Percentiles rank a stretch among this genome's conserved stretches.
phyloP scores from a whole-genome alignment of 1,140 invertebrate genomes.

The Dermatophagoides farinae region DNA sequence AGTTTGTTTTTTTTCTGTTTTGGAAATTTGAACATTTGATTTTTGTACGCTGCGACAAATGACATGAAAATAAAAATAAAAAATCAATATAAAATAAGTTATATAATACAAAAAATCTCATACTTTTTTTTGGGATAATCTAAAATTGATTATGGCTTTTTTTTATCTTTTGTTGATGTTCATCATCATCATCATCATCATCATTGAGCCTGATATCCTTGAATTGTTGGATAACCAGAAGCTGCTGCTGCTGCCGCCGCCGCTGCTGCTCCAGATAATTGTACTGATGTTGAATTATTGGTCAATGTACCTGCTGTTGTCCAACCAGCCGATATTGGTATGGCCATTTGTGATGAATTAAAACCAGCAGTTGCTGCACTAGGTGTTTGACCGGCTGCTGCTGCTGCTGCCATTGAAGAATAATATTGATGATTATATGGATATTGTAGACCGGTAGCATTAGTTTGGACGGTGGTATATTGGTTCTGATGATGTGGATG shows the following conservation, averaged over 20 bases:
- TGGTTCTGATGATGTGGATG: too few species aligned
- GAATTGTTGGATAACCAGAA: neutral
- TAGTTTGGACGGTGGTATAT: too few species aligned
- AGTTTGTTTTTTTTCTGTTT: too few species aligned
- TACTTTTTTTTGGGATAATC: neutral
- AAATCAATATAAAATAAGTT: too few species aligned
- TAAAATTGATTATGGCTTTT: neutral
- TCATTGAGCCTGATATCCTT: constrained; percentile 4
- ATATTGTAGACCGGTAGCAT: neutral
- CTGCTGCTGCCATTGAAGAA: neutral
- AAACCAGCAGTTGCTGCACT: neutral
- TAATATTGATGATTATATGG: neutral
- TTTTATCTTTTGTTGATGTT: neutral
- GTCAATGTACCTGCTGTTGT: neutral
- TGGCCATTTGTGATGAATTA: neutral
- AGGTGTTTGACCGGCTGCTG: neutral
- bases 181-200: neutral
- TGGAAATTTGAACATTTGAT: too few species aligned
- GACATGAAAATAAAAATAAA: too few species aligned
- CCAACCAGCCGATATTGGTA: neutral
- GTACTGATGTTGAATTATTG: too few species aligned
- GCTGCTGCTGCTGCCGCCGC: neutral
- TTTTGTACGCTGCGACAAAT: too few species aligned
- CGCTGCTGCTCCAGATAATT: too few species aligned
- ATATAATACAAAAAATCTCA: too few species aligned